These are phyloP conservation scores for Pristionchus exspectatus DNA, from an alignment of 2,888 invertebrate genomes.

Conservation along the genomic window DNA sequence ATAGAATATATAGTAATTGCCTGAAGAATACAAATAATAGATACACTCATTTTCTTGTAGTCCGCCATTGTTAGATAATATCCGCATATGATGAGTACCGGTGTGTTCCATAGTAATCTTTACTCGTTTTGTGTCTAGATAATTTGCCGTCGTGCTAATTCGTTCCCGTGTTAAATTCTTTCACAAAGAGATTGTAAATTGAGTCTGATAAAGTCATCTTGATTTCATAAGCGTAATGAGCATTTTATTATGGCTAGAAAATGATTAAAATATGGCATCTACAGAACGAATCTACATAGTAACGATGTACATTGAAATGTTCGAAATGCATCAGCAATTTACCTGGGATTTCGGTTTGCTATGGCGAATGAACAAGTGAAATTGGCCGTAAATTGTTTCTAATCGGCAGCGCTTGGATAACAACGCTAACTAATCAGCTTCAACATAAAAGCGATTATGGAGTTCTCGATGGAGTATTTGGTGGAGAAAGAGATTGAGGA, in stretches of 20 bases:
- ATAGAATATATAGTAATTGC: background rate
- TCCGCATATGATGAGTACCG: conserved; percentile 28
- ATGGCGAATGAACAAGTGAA: no score
- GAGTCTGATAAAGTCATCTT: background rate
- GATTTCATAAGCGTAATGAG: background rate
- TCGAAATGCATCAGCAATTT: no score
- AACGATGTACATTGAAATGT: no score
- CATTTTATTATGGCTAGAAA: no score
- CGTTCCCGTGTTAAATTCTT: background rate
- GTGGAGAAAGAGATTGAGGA: background rate
- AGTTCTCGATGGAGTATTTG: background rate
- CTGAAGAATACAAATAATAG: background rate
- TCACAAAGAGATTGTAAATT: background rate
- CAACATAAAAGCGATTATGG: no score
- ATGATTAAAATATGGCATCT: no score
- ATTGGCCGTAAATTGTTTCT: no score
- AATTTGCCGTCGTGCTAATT: background rate
- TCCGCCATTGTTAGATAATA: background rate
- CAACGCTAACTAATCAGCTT: no score
- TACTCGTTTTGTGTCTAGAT: conserved; percentile 30
- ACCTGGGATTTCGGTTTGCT: no score
- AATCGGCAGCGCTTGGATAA: no score
- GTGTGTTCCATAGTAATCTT: background rate
- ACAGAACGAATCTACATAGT: no score
- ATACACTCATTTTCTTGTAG: background rate